Conservation (phyloP, 2,797 vertebrate genomes). For the Rhinella marina region DNA sequence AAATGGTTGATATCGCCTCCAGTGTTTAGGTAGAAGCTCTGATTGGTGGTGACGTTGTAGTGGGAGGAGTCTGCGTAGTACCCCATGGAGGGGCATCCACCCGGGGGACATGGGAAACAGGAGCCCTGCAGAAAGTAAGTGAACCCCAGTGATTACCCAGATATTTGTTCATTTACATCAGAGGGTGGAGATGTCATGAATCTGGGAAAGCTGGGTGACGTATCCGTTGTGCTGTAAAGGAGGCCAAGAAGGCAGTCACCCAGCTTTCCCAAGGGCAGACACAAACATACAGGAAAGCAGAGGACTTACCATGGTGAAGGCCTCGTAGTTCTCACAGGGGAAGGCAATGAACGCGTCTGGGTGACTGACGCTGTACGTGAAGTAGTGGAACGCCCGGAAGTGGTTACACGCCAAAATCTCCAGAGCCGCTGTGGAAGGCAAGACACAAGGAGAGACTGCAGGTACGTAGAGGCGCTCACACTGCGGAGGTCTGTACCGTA, state of each 20-base stretch:
- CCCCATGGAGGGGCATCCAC: neutral
- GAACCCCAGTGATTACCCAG: neutral
- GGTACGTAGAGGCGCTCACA: no score
- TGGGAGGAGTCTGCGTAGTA: neutral
- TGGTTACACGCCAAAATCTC: constrained; percentile 16
- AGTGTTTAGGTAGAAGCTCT: constrained; percentile 6
- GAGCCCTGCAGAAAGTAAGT: neutral
- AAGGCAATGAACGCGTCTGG: neutral
- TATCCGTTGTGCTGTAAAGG: no score
- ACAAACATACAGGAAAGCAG: neutral
- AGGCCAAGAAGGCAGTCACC: neutral
- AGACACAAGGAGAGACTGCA: no score
- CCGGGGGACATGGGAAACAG: neutral
- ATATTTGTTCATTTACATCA: no score
- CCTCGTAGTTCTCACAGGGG: neutral
- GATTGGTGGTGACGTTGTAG: neutral
- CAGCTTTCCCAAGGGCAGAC: neutral
- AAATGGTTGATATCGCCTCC: neutral
- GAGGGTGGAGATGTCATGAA: no score
- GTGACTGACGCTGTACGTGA: neutral
- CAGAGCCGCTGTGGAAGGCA: neutral
- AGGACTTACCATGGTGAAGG: neutral
- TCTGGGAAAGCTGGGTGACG: no score
- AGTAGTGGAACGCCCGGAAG: neutral
- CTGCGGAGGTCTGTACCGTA: no score